phyloP scores from a whole-genome alignment of 2,113 vertebrate genomes.

The Boleophthalmus pectinirostris region DNA sequence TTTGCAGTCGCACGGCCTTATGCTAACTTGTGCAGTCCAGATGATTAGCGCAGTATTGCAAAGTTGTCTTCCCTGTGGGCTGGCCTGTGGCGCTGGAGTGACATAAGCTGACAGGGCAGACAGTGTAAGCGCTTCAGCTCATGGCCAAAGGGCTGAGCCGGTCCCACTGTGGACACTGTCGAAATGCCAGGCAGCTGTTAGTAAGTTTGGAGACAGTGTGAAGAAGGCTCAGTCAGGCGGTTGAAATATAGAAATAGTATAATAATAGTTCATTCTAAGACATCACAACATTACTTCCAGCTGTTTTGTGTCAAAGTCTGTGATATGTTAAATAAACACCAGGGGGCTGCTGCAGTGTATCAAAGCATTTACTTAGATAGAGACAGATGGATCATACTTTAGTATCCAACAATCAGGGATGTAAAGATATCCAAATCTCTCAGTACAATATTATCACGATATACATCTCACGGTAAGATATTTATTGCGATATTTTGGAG shows the following conservation, averaged over 20 bases:
- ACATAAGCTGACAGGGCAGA: constrained; percentile 34
- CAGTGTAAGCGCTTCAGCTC: constrained; percentile 30
- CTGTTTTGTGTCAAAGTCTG: not conserved
- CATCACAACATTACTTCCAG: not conserved
- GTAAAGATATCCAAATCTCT: no score
- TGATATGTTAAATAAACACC: not conserved
- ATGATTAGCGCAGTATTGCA: not conserved
- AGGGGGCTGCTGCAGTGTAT: no score
- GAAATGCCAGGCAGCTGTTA: constrained; percentile 19
- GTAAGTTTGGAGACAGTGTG: not conserved
- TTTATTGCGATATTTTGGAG: no score
- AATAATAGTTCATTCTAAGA: not conserved
- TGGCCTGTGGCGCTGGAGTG: constrained; percentile 13
- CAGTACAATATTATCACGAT: no score
- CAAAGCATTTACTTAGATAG: no score
- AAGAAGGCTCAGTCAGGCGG: not conserved
- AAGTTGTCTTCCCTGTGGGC: constrained; percentile 15
- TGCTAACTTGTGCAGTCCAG: not conserved
- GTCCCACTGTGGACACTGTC: constrained; percentile 22
- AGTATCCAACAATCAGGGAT: no score
- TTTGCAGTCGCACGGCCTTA: not conserved
- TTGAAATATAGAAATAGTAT: not conserved
- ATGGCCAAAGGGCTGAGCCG: constrained; percentile 38
- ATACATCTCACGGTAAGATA: no score
- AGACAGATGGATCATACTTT: no score